Conservation (phyloP, 2,888 invertebrate species). For the Sinohyriopsis cumingii region DNA sequence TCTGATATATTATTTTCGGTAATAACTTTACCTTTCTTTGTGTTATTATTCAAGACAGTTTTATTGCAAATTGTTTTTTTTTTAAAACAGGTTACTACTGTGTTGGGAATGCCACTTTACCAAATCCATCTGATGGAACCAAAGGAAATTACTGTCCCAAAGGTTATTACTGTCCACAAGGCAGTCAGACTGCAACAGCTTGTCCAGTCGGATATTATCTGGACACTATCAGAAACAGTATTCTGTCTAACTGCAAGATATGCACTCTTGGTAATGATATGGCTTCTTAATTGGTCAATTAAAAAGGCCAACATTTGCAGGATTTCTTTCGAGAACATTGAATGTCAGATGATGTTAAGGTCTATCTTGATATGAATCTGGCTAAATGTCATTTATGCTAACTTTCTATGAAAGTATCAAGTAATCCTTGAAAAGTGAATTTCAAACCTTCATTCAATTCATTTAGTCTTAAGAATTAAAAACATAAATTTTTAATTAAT, state of each 20-base stretch:
- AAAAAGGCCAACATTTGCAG: not conserved
- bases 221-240: constrained; percentile 47
- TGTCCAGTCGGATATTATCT: constrained; percentile 67
- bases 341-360: not conserved
- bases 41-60: too few relatives aligned
- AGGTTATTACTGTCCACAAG: constrained; percentile 66
- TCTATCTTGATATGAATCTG: too few relatives aligned
- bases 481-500: too few relatives aligned
- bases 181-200: constrained; percentile 47
- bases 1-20: too few relatives aligned
- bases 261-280: constrained; percentile 60
- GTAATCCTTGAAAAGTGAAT: too few relatives aligned
- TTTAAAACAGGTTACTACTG: constrained; percentile 63
- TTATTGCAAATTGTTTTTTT: too few relatives aligned
- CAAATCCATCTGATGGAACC: constrained; percentile 56
- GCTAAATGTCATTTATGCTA: too few relatives aligned
- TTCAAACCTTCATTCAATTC: too few relatives aligned
- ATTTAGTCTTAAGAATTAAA: too few relatives aligned
- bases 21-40: too few relatives aligned
- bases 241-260: constrained; percentile 53
- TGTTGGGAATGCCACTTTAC: constrained; percentile 42
- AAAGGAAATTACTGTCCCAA: constrained; percentile 64
- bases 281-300: too few relatives aligned
- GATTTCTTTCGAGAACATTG: not conserved
- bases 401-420: too few relatives aligned